Base-by-base conservation (phyloP, 1,140 invertebrate genomes). In the Anoplophora glabripennis region DNA sequence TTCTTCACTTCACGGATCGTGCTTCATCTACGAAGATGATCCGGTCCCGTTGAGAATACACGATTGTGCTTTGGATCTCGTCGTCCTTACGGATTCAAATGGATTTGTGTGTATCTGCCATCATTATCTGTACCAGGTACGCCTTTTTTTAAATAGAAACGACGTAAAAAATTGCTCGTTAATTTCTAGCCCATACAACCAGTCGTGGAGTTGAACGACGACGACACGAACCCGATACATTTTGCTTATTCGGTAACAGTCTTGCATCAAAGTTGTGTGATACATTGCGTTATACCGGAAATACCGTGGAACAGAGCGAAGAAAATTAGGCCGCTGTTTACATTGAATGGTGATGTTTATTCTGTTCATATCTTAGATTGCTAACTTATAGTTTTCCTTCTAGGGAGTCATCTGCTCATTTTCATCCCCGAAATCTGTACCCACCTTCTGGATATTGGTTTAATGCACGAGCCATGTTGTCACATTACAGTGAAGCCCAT, bases 201-300 rank as follows among this genome's bases (percentile, higher is more conserved):
- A 14, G 28, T 56, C 9, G 54, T 53, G 11, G 61, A 65, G 12
- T 44, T 70, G 17, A 61, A 63, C 49, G 65, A 70, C 15, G 59
- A 72, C 28, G 67, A 72, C 35, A 48, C 41, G 11, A 64, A 40
- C n/a, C 59, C 83, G 11, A 89, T 93, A 1, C 87, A 91, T 68
- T 89, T 91, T 71, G 89, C 89, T 11, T 92, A 92, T 72, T 90
- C 89, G 1, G 84, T 92, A 9, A 92, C 89, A 0, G 72, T 91
- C 45, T 76, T 92, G 46, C 89, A 92, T 71, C 89, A 91, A 67
- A 89, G 89, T 33, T 88, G 86, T 68, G 89, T 92, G 1, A 84
- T 91, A 8, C 89, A 92, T 69, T 89, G 87, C 66, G 87, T 89
- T 5, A 82, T 92, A 63, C 88, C 89, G 0, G 88, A 88, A 37